Conservation (phyloP, 2,113 vertebrate genomes). For the Mobula birostris region DNA sequence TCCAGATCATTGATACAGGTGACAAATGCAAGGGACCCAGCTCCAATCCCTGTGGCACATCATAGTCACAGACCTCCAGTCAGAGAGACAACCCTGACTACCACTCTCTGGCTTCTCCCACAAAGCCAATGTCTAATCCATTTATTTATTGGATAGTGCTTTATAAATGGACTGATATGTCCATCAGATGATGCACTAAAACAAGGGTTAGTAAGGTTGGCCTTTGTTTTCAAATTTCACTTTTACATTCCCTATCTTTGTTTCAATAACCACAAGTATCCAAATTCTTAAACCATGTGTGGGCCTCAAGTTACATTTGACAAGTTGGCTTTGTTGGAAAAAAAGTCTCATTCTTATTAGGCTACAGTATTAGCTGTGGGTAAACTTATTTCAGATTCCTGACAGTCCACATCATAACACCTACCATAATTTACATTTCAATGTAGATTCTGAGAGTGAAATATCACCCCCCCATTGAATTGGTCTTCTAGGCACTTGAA, state of each 20-base stretch:
- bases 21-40: no score
- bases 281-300: not conserved
- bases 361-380: not conserved
- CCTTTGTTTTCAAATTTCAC: not conserved
- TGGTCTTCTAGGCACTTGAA: constrained; percentile 33
- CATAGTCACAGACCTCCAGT: no score
- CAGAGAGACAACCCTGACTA: no score
- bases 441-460: constrained; percentile 35
- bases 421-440: constrained; percentile 36
- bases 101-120: no score
- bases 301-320: not conserved
- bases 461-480: constrained; percentile 20
- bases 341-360: constrained; percentile 28
- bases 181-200: not conserved
- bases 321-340: not conserved
- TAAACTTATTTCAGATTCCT: constrained; percentile 35
- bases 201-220: not conserved
- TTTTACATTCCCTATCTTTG: not conserved
- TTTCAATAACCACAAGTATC: not conserved
- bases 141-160: not conserved
- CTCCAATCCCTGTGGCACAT: no score
- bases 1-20: no score
- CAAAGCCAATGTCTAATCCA: no score
- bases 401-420: constrained; percentile 25
- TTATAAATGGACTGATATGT: not conserved